Conservation (phyloP, 2,113 vertebrate genomes). For the Pteropus alecto region DNA sequence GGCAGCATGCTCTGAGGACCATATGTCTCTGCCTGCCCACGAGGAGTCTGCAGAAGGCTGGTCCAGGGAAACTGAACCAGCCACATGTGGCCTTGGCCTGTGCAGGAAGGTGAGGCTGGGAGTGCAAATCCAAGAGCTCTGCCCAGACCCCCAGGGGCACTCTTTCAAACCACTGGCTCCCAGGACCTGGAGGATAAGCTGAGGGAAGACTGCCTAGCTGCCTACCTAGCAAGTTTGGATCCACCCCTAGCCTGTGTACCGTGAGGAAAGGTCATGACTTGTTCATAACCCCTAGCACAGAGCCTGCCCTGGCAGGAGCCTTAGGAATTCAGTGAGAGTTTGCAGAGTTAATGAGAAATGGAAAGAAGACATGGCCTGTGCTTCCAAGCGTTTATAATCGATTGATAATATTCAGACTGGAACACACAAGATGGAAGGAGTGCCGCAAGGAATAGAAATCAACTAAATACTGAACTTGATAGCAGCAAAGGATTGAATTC, state of each 20-base stretch:
- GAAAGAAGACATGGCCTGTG: neutral
- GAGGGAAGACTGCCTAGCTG: neutral
- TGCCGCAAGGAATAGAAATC: neutral
- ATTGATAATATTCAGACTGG: neutral
- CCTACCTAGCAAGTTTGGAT: accelerated
- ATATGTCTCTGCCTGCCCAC: neutral
- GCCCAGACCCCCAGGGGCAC: neutral
- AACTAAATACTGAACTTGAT: too few relatives aligned
- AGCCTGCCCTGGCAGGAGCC: neutral
- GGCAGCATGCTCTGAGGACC: neutral
- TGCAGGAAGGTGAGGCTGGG: neutral
- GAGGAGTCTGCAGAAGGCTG: accelerated
- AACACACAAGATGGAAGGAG: neutral
- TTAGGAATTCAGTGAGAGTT: neutral
- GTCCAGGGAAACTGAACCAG: neutral
- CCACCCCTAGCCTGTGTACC: neutral
- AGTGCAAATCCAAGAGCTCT: neutral
- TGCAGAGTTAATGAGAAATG: neutral
- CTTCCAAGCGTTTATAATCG: neutral
- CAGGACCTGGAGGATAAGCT: neutral
- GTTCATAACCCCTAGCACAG: neutral
- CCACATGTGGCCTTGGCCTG: neutral
- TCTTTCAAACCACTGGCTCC: neutral
- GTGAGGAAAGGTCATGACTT: neutral
- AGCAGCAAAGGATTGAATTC: neutral